These are phyloP conservation scores for Phrynosoma platyrhinos DNA, from an alignment of 2,113 vertebrate genomes.

Conservation along the genomic window DNA sequence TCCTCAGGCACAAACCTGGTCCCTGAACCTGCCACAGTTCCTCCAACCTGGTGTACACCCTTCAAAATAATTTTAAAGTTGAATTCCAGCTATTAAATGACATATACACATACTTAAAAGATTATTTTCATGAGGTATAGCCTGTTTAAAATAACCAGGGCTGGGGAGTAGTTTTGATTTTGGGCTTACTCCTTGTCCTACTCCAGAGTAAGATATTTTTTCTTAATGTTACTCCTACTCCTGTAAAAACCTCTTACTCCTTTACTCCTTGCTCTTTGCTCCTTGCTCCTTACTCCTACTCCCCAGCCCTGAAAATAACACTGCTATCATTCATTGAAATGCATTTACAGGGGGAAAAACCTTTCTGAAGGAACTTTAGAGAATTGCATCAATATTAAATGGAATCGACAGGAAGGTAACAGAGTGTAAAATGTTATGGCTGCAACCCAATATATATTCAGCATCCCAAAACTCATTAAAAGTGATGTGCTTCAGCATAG, in stretches of 20 bases:
- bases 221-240: too few species aligned
- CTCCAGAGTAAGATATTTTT: too few species aligned
- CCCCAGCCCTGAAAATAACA: background rate
- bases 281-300: too few species aligned
- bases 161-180: too few species aligned
- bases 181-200: too few species aligned
- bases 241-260: too few species aligned
- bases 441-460: background rate
- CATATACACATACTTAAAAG: background rate
- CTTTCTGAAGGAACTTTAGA: constrained; percentile 18
- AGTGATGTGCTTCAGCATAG: background rate
- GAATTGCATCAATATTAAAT: background rate
- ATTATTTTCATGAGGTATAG: background rate
- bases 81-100: background rate
- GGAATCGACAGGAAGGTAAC: background rate
- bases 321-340: background rate
- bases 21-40: too few species aligned
- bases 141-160: background rate
- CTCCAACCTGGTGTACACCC: too few species aligned
- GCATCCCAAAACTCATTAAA: background rate
- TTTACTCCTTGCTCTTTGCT: too few species aligned
- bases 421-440: background rate
- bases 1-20: too few species aligned
- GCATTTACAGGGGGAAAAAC: background rate
- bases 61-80: background rate